Percentiles rank a stretch among this genome's conserved stretches.
These are phyloP conservation scores for Dipodomys ordii DNA, from an alignment of 2,113 vertebrate species.

Conservation along the genomic window DNA sequence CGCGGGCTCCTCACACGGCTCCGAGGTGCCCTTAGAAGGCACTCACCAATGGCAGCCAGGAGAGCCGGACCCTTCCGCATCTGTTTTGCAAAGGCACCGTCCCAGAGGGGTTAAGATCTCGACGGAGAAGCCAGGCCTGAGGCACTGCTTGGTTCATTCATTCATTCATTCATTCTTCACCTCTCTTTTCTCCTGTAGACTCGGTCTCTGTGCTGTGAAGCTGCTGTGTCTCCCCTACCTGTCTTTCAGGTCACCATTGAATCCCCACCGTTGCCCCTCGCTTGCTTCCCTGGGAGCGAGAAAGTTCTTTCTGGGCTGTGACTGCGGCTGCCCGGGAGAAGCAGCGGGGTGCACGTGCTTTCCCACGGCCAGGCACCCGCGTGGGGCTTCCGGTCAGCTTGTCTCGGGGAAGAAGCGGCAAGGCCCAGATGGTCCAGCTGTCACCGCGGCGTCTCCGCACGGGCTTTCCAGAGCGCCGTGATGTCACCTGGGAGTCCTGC, in stretches of 20 bases:
- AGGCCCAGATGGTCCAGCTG: background rate
- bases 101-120: background rate
- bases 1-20: background rate
- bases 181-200: background rate
- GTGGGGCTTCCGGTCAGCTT: background rate
- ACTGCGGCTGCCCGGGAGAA: background rate
- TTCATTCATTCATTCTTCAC: background rate
- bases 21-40: background rate
- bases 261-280: background rate
- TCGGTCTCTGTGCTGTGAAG: background rate
- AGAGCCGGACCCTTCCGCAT: background rate
- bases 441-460: background rate
- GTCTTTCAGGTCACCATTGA: background rate
- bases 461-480: background rate
- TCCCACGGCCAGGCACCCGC: too few relatives aligned
- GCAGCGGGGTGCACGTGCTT: background rate
- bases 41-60: too few relatives aligned
- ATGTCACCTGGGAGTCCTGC: too few relatives aligned
- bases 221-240: background rate
- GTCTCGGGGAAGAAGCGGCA: background rate
- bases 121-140: too few relatives aligned
- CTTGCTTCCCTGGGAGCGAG: background rate
- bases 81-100: background rate
- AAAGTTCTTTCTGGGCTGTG: background rate
- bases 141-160: background rate